These are phyloP conservation scores for Polydrusus pterygomalis DNA, from an alignment of 2,888 invertebrate genomes.

Conservation along the genomic window DNA sequence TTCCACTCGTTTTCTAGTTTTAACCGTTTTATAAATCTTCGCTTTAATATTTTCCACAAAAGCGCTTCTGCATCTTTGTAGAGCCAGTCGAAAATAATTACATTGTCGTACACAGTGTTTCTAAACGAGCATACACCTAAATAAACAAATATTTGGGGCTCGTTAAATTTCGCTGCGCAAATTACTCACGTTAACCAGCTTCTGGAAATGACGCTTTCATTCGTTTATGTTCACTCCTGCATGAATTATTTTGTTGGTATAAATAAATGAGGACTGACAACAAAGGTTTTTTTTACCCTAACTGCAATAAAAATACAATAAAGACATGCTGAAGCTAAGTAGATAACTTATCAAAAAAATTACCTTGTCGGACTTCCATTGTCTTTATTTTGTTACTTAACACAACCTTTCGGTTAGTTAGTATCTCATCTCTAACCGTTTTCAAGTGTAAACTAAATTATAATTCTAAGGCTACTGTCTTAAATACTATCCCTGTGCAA, in stretches of 20 bases:
- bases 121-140: conserved; percentile 47
- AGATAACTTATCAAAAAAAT: too few species aligned
- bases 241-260: conserved; percentile 40
- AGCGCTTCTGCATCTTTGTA: conserved; percentile 39
- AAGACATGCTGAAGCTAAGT: background rate
- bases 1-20: background rate
- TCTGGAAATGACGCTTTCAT: conserved; percentile 49
- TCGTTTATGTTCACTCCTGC: conserved; percentile 39
- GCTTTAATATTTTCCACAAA: conserved; percentile 34
- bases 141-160: conserved; percentile 50
- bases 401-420: too few species aligned
- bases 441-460: too few species aligned
- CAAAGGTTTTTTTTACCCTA: conserved; percentile 17
- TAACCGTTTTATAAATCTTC: conserved; percentile 28
- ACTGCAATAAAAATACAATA: conserved; percentile 2
- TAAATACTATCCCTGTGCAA: too few species aligned
- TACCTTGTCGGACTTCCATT: too few species aligned
- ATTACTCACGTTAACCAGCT: conserved; percentile 47
- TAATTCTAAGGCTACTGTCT: too few species aligned
- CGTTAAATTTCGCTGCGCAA: conserved; percentile 47
- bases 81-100: conserved; percentile 45
- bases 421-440: too few species aligned
- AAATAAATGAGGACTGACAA: conserved; percentile 37
- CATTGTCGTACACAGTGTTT: conserved; percentile 50
- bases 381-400: too few species aligned